phyloP scores from a whole-genome alignment of 1,140 invertebrate genomes.

The Drosophila novamexicana region DNA sequence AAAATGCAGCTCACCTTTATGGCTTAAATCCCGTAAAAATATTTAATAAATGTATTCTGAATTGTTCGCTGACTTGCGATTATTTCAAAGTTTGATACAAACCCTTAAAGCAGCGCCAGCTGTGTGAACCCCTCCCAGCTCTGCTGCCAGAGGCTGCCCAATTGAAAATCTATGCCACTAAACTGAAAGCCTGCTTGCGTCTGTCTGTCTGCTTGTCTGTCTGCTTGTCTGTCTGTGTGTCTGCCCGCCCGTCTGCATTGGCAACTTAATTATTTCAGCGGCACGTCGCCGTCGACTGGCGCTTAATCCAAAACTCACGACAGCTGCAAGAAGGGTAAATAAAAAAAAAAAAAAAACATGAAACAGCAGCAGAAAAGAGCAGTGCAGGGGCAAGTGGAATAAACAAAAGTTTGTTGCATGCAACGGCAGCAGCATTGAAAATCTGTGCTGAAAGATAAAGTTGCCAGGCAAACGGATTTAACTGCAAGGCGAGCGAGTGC shows the following conservation, averaged over 20 bases:
- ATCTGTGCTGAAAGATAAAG: slow-evolving; percentile 77
- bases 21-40: slow-evolving; percentile 9
- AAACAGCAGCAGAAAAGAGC: slow-evolving; percentile 15
- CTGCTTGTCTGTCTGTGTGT: slow-evolving; percentile 5
- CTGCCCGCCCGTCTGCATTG: slow-evolving; percentile 34
- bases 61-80: background rate
- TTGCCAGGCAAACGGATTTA: slow-evolving; percentile 71
- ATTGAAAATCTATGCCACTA: slow-evolving; percentile 73
- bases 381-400: slow-evolving; percentile 52
- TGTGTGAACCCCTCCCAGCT: slow-evolving; percentile 15
- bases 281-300: slow-evolving; percentile 60
- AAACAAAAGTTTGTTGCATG: slow-evolving; percentile 63
- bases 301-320: slow-evolving; percentile 70
- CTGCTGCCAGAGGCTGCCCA: slow-evolving; percentile 33
- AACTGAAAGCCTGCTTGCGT: slow-evolving; percentile 48
- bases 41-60: slow-evolving; percentile 11
- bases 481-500: slow-evolving; percentile 50
- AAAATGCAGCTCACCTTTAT: slow-evolving; percentile 27
- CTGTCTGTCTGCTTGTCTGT: background rate
- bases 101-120: slow-evolving; percentile 43
- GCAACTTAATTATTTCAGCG: slow-evolving; percentile 80
- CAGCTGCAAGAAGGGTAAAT: slow-evolving; percentile 60
- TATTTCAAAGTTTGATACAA: background rate
- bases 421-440: slow-evolving; percentile 53
- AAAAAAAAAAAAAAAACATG: slow-evolving; percentile 28